Conservation (phyloP, 2,113 vertebrate genomes). For the Xiphophorus couchianus region DNA sequence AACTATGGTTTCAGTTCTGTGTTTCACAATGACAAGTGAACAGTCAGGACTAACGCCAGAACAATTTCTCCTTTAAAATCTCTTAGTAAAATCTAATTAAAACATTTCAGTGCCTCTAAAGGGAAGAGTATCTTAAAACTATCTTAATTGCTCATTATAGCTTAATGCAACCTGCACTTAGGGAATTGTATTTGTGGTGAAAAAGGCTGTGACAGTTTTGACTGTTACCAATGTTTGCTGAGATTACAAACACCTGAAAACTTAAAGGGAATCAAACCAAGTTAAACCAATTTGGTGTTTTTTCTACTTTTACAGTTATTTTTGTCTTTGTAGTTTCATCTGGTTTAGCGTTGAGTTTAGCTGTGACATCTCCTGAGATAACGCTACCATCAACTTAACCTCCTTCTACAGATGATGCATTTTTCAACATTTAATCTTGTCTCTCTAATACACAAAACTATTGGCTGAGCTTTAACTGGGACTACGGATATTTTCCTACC, state of each 20-base stretch:
- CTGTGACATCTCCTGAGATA: background rate
- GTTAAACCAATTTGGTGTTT: no score
- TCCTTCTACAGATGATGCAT: background rate
- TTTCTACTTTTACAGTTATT: no score
- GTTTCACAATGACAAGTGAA: background rate
- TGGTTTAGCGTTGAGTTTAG: no score
- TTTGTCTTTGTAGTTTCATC: no score
- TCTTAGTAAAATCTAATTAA: constrained; percentile 55
- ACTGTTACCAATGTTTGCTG: constrained; percentile 4
- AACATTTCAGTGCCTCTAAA: constrained; percentile 39
- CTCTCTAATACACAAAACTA: background rate
- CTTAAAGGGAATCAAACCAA: no score
- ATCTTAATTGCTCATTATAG: constrained; percentile 29
- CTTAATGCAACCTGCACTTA: constrained; percentile 3
- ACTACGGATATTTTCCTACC: no score
- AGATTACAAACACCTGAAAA: constrained; percentile 16
- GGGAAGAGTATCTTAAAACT: constrained; percentile 44
- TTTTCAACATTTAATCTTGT: background rate
- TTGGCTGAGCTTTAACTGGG: no score
- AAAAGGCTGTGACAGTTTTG: constrained; percentile 41
- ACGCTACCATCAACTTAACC: background rate
- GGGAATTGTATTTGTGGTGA: constrained; percentile 11
- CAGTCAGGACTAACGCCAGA: constrained; percentile 32
- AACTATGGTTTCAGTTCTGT: constrained; percentile 15
- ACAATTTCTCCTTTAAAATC: constrained; percentile 16